Base-by-base conservation (phyloP, 2,797 vertebrate species). In the Glyptemys insculpta region DNA sequence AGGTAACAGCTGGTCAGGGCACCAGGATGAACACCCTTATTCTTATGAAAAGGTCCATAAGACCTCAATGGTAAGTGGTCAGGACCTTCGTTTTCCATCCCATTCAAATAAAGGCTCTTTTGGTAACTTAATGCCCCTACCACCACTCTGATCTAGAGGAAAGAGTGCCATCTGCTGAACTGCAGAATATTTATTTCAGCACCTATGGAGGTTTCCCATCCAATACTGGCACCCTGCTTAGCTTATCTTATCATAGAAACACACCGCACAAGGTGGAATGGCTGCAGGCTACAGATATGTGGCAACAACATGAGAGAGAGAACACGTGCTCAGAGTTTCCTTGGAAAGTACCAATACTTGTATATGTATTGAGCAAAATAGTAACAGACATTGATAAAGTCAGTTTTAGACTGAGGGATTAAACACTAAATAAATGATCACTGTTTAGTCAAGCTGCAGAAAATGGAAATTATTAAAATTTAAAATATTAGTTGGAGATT, bases 391-490 rank as follows among this genome's bases (percentile, higher is more conserved):
- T 31, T 88, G 53, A 87, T 79, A 79, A 85, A 94, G 74, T 89
- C 23, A 89, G 86, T 97, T 97, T 94, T 79, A 95, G 59, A 92
- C 52, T 65, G 78, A 84, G 6, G 78, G 84, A 94, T 95, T 96
- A 90, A 92, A 81, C 92, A 89, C 50, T 74, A 86, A 93, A 74
- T 94, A 97, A 94, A 96, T 83, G 91, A 94, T 37, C n/a, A 10
- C 8, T 37, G 65, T 92, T 97, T 68, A 95, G 94, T 93, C 95
- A 96, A 95, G 89, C 74, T n/a, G 53, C 80, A 41, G 68, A 94
- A 89, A 15, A 31, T 34, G 12, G 29, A 62, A 34, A 62, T 54
- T 54, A 56, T 53, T 54, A 57, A 62, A 62, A 34, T 87, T 90
- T 94, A 89, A 79, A 88, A 86, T 37, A 72, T 1, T 56, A 34